These are phyloP conservation scores for Hyles vespertilio DNA, from an alignment of 1,140 invertebrate species.

Conservation along the genomic window DNA sequence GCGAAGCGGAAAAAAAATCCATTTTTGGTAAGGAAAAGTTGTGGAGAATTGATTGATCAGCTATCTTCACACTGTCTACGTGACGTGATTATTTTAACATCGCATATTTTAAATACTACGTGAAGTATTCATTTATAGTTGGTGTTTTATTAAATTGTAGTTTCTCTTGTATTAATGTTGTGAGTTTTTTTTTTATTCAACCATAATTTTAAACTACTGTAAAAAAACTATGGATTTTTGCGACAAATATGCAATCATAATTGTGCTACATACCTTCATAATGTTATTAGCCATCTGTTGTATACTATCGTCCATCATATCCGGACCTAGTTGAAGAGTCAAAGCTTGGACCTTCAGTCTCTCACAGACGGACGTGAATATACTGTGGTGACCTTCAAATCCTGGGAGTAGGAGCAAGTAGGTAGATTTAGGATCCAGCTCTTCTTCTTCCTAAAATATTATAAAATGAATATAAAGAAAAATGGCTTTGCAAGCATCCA, in stretches of 20 bases:
- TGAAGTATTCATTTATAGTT: too few relatives aligned
- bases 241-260: too few relatives aligned
- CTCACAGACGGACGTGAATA: slow-evolving; percentile 20
- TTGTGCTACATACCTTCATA: slow-evolving; percentile 18
- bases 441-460: slow-evolving; percentile 22
- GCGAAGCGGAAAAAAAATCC: not conserved
- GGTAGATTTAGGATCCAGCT: slow-evolving; percentile 26
- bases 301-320: slow-evolving; percentile 23
- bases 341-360: slow-evolving; percentile 28
- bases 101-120: too few relatives aligned
- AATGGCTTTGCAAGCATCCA: too few relatives aligned
- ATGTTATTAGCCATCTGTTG: slow-evolving; percentile 26
- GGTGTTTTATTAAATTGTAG: too few relatives aligned
- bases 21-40: too few relatives aligned
- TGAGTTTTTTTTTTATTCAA: too few relatives aligned
- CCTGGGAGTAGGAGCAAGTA: slow-evolving; percentile 34
- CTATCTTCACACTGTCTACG: too few relatives aligned
- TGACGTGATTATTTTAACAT: too few relatives aligned
- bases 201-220: not conserved
- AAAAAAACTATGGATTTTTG: too few relatives aligned
- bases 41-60: too few relatives aligned
- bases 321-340: slow-evolving; percentile 27
- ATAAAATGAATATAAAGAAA: not conserved
- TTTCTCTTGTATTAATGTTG: too few relatives aligned
- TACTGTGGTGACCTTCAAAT: slow-evolving; percentile 33